These are phyloP conservation scores for Clivina fossor DNA, from an alignment of 2,888 invertebrate genomes.

Conservation along the genomic window DNA sequence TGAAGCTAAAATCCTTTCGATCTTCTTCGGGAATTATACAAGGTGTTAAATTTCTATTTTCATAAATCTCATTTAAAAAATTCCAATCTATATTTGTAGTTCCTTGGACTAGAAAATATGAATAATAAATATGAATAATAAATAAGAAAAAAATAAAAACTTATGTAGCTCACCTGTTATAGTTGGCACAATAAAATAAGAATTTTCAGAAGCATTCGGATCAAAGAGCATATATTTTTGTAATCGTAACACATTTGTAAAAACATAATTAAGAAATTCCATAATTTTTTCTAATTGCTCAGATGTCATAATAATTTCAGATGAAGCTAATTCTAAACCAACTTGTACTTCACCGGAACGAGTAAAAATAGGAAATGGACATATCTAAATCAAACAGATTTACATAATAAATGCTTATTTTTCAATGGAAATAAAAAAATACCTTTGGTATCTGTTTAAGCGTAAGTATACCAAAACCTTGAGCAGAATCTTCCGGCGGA, in stretches of 20 bases:
- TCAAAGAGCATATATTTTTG: conserved; percentile 92
- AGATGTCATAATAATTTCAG: conserved; percentile 63
- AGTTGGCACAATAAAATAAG: conserved; percentile 88
- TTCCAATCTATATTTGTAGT: conserved; percentile 77
- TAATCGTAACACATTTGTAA: conserved; percentile 89
- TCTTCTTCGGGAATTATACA: conserved; percentile 64
- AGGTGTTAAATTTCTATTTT: conserved; percentile 63
- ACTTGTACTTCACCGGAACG: conserved; percentile 96
- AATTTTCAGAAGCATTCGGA: conserved; percentile 76
- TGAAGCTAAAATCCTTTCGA: conserved; percentile 69
- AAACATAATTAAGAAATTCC: conserved; percentile 90
- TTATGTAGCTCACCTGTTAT: conserved; percentile 54
- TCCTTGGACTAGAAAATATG: conserved; percentile 34
- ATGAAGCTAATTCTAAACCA: conserved; percentile 64
- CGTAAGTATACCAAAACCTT: conserved; percentile 90
- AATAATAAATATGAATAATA: conserved; percentile 17
- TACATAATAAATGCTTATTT: conserved; percentile 16
- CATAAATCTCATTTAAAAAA: conserved; percentile 79
- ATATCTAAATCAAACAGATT: conserved; percentile 63
- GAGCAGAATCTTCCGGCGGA: conserved; percentile 85
- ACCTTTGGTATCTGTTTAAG: conserved; percentile 79
- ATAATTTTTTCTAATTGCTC: conserved; percentile 66
- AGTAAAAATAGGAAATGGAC: conserved; percentile 95
- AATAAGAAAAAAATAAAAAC: conserved; percentile 10
- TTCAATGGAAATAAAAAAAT: conserved; percentile 33